Base-by-base conservation (phyloP, 2,113 vertebrate genomes). In the Scomber scombrus region DNA sequence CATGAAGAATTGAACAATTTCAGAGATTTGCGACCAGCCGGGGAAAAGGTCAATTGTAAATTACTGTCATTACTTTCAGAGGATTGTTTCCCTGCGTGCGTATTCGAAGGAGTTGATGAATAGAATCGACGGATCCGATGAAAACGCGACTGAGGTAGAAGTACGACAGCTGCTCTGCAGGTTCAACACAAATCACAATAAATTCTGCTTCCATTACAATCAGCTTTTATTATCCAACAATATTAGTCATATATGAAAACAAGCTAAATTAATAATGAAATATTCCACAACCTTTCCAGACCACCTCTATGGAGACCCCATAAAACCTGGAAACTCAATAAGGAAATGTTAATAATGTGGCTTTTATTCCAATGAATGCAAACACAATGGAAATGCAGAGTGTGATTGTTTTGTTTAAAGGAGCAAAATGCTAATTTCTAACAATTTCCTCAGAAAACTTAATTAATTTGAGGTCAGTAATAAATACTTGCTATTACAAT, bases 11-110 rank as follows among this genome's bases (percentile, higher is more conserved):
- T 62, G 61, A 63, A 71, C 58, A 63, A 23, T 84, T 78, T 40
- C 43, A 56, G 13, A 61, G 75, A 82, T 63, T 40, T 61, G 66
- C 5, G 4, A 46, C 55, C 50, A 16, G 74, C 54, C 3, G 49
- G 16, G 60, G 63, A 71, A 80, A 87, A 87, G 79, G 85, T 85
- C 75, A 80, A 13, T 4, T 49, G 21, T 51, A 62, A 72, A 72
- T 57, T 2, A 55, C 52, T 43, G 54, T 62, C 57, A 75, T 77
- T 67, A 60, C 54, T 56, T 10, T 16, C 16, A 14, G 23, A 47
- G 49, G 31, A 50, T 55, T 43, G 49, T 47, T 75, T 14, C 2
- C 2, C 60, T 3, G 19, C 14, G 0, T 5, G 60, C 18, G 18
- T 57, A 31, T 73, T 67, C 45, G 12, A 68, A 40, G 47, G 21